phyloP scores from a whole-genome alignment of 2,113 vertebrate genomes.

The Podarcis cretensis region DNA sequence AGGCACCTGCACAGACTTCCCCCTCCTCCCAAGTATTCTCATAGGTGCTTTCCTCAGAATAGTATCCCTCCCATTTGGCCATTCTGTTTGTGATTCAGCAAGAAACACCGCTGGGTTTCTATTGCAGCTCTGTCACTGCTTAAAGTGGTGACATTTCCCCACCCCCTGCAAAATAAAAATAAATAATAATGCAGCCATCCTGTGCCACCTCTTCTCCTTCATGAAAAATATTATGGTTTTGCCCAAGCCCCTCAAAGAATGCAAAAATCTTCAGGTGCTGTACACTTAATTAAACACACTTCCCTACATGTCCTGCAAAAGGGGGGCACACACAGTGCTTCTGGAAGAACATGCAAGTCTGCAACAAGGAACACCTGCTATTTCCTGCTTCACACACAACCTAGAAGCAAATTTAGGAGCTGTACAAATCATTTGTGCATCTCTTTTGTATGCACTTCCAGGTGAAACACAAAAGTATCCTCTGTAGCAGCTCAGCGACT shows the following conservation, averaged over 20 bases:
- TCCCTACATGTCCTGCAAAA: background rate
- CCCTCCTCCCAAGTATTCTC: background rate
- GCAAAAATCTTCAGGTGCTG: too few relatives aligned
- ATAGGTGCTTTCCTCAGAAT: background rate
- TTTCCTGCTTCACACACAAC: background rate
- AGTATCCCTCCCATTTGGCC: too few relatives aligned
- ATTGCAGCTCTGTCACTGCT: too few relatives aligned
- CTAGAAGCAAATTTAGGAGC: background rate
- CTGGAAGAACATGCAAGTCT: background rate
- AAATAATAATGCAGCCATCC: background rate
- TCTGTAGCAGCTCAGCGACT: background rate
- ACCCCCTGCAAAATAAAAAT: background rate
- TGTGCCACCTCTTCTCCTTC: background rate
- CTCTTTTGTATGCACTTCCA: background rate
- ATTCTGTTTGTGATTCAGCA: too few relatives aligned
- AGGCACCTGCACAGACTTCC: background rate
- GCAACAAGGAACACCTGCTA: background rate
- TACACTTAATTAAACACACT: background rate
- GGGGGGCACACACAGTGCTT: background rate
- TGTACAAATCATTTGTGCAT: background rate
- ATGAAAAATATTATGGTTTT: too few relatives aligned
- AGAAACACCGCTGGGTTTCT: too few relatives aligned
- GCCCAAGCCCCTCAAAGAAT: too few relatives aligned
- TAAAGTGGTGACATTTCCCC: background rate
- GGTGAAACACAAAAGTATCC: background rate